phyloP scores from a whole-genome alignment of 2,888 invertebrate genomes.

The Rhodophaea formosa region DNA sequence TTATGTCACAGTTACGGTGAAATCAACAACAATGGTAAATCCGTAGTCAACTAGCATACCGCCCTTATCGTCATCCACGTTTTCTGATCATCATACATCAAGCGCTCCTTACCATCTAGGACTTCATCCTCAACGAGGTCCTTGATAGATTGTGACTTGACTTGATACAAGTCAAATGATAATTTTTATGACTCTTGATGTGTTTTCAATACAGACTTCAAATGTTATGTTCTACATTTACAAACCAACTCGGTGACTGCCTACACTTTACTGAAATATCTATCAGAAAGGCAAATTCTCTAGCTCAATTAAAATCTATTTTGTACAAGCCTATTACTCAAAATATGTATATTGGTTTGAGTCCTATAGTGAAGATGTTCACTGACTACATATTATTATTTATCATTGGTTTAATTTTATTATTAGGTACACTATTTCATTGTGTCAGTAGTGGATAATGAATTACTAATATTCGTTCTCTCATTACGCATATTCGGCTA shows the following conservation, averaged over 20 bases:
- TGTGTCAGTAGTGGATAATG: background rate
- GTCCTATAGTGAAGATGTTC: slow-evolving; percentile 40
- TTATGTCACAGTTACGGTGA: slow-evolving; percentile 56
- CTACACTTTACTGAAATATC: slow-evolving; percentile 44
- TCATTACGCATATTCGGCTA: slow-evolving; percentile 13
- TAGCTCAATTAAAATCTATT: slow-evolving; percentile 60
- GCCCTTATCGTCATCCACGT: slow-evolving; percentile 17
- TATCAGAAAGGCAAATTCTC: slow-evolving; percentile 60
- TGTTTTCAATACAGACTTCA: slow-evolving; percentile 20
- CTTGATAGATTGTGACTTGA: slow-evolving; percentile 17
- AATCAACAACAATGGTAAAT: slow-evolving; percentile 60
- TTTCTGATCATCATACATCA: background rate
- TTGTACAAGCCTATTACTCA: slow-evolving; percentile 61
- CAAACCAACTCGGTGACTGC: slow-evolving; percentile 45
- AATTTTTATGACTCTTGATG: background rate
- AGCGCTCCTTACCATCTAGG: background rate
- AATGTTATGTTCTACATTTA: slow-evolving; percentile 26
- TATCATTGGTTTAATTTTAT: background rate
- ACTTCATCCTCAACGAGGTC: background rate
- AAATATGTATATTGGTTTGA: slow-evolving; percentile 37
- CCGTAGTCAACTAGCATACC: slow-evolving; percentile 25
- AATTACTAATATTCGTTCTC: background rate
- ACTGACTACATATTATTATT: slow-evolving; percentile 25
- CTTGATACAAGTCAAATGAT: slow-evolving; percentile 30
- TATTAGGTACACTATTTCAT: background rate